These are phyloP conservation scores for Pelecanoides urinatrix DNA, from an alignment of 2,113 vertebrate genomes.

Conservation along the genomic window DNA sequence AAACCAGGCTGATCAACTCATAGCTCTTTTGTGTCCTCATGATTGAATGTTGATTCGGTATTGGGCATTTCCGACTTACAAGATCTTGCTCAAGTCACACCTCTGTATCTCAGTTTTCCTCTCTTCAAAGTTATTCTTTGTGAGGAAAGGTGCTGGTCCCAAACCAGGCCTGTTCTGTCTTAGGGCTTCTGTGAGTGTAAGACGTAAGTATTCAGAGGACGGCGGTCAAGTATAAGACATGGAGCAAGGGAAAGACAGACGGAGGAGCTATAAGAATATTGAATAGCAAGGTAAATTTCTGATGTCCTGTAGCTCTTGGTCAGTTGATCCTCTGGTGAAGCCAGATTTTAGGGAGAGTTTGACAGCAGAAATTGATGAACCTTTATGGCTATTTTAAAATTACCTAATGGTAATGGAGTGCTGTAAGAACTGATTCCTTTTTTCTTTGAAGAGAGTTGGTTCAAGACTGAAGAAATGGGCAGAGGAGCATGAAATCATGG, in stretches of 20 bases:
- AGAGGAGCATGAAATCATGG: background rate
- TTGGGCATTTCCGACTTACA: background rate
- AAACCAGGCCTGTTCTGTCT: background rate
- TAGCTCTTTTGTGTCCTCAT: background rate
- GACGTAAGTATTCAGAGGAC: background rate
- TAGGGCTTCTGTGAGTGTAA: background rate
- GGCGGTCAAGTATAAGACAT: rapidly evolving
- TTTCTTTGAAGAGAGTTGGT: background rate
- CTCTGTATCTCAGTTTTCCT: background rate
- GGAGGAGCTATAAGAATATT: background rate
- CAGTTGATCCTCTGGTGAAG: background rate
- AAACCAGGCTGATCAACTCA: background rate
- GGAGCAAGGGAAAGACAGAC: background rate
- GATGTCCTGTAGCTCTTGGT: background rate
- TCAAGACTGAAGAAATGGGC: background rate
- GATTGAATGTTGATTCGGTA: background rate
- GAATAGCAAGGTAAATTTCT: background rate
- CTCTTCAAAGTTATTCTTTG: background rate
- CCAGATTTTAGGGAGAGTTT: background rate
- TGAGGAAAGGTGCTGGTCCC: background rate
- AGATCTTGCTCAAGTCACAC: background rate
- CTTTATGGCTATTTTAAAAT: background rate
- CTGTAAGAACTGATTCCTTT: background rate
- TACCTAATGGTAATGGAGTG: background rate
- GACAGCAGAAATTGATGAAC: background rate